phyloP scores from a whole-genome alignment of 2,113 vertebrate genomes.

The Myiozetetes cayanensis region DNA sequence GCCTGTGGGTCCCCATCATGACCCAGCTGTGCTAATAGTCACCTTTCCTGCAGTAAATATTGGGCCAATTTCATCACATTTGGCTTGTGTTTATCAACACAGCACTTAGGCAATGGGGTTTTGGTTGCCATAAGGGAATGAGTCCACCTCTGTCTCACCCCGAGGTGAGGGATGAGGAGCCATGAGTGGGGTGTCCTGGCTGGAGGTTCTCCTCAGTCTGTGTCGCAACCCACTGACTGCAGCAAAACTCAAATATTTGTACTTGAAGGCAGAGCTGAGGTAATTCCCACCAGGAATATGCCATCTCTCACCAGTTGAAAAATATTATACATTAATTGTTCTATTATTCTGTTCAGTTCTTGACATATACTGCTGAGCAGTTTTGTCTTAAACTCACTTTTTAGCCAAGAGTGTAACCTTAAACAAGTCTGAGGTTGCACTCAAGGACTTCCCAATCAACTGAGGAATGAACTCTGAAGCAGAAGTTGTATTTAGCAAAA shows the following conservation, averaged over 20 bases:
- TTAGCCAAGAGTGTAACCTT: not conserved
- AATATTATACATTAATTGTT: not conserved
- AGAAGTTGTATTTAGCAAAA: slow-evolving; percentile 48
- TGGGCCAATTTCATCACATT: slow-evolving; percentile 27
- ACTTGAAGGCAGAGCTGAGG: not conserved
- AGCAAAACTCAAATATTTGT: slow-evolving; percentile 11
- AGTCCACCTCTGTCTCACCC: not conserved
- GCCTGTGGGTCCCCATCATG: not conserved
- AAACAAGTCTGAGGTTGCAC: not conserved
- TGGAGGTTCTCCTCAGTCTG: not conserved
- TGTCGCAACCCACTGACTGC: slow-evolving; percentile 3
- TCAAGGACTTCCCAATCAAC: not conserved
- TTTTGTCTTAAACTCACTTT: not conserved
- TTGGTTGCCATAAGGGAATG: not conserved
- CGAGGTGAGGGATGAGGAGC: not conserved
- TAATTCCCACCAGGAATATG: not conserved
- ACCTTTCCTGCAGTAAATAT: slow-evolving; percentile 13
- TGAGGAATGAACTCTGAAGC: slow-evolving; percentile 9
- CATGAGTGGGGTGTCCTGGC: not conserved
- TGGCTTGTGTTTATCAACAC: not conserved
- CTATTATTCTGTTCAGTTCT: not conserved
- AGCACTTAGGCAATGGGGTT: not conserved
- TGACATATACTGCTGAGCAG: not conserved
- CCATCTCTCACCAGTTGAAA: not conserved
- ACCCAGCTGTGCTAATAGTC: not conserved